Conservation (phyloP, 2,113 vertebrate species). For the Aptenodytes forsteri region DNA sequence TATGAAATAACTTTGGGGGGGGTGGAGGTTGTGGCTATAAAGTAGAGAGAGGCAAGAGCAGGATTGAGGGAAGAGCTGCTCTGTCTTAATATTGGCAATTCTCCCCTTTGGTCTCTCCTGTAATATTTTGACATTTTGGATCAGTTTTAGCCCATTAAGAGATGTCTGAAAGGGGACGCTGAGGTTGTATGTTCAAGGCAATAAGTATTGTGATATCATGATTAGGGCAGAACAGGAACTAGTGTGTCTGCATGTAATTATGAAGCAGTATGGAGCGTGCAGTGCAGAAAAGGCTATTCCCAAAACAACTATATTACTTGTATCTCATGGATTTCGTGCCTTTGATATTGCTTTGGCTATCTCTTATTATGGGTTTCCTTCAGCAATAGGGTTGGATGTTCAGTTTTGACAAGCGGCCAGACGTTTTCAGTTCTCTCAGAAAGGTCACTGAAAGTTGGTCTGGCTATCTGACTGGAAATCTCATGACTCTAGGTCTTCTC, state of each 20-base stretch:
- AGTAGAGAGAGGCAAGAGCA: background rate
- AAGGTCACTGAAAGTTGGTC: conserved; percentile 31
- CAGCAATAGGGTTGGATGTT: background rate
- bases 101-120: background rate
- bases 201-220: background rate
- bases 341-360: conserved; percentile 68
- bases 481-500: conserved; percentile 36
- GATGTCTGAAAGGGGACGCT: background rate
- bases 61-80: background rate
- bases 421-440: conserved; percentile 23
- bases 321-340: conserved; percentile 8
- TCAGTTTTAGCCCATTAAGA: background rate
- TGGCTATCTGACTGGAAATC: conserved; percentile 54
- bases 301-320: conserved; percentile 18
- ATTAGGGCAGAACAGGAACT: background rate
- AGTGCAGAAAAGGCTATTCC: conserved; percentile 20
- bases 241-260: conserved; percentile 35
- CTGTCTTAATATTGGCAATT: background rate
- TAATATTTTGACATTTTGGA: background rate
- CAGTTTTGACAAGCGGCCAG: conserved; percentile 60
- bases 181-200: background rate
- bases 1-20: background rate
- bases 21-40: background rate
- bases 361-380: conserved; percentile 24
- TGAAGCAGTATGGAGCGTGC: background rate